These are phyloP conservation scores for Microtus pennsylvanicus DNA, from an alignment of 2,113 vertebrate species.

Conservation along the genomic window DNA sequence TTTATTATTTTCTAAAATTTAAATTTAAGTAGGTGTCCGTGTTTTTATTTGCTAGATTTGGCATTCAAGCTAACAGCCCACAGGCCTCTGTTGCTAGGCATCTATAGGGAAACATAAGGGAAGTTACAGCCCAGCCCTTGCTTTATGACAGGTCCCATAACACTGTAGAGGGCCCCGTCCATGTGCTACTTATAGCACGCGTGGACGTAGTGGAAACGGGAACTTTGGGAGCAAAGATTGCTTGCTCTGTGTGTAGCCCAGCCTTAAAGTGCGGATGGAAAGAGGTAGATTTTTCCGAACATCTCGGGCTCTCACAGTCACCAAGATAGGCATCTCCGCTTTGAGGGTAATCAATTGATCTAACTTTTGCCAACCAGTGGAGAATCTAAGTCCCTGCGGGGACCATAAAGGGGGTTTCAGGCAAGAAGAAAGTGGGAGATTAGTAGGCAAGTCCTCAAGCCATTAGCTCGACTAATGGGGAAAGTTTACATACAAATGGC, in stretches of 20 bases:
- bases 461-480: slow-evolving; percentile 71
- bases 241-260: background rate
- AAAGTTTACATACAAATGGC: slow-evolving; percentile 71
- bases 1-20: slow-evolving; percentile 13
- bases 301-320: background rate
- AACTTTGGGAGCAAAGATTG: background rate
- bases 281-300: slow-evolving; percentile 4
- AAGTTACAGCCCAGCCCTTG: background rate
- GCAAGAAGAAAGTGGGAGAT: slow-evolving; percentile 69
- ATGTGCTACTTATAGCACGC: background rate
- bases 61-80: background rate
- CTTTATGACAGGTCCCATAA: background rate
- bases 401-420: slow-evolving; percentile 54
- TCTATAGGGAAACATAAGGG: background rate
- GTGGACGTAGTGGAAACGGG: background rate
- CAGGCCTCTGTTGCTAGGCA: background rate
- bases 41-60: slow-evolving; percentile 28
- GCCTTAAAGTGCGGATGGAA: background rate
- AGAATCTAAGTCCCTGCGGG: slow-evolving; percentile 56
- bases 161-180: background rate
- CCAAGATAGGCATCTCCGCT: slow-evolving; percentile 47
- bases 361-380: slow-evolving; percentile 42
- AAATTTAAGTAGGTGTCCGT: background rate
- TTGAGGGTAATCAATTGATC: slow-evolving; percentile 53
- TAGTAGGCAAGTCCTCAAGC: slow-evolving; percentile 72